A percentile compares a stretch with the other conserved stretches of the same genome.
phyloP scores from a whole-genome alignment of 2,113 vertebrate species.

The Carassius gibelio region DNA sequence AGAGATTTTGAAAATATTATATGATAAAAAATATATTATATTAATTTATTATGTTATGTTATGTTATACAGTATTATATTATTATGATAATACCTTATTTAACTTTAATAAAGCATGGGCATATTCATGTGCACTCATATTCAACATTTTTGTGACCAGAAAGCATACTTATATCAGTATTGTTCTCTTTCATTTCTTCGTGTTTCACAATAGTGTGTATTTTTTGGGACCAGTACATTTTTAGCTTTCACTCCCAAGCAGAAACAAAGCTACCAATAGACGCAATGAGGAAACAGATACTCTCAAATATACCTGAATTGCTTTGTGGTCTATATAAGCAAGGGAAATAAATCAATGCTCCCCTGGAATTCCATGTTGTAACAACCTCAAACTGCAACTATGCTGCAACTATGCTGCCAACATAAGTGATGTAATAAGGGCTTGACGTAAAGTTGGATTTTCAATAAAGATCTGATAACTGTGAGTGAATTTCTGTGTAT shows the following conservation, averaged over 20 bases:
- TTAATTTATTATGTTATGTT: too few species aligned
- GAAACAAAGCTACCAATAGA: not conserved
- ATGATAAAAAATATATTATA: not conserved
- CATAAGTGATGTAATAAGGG: not conserved
- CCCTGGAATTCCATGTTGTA: not conserved
- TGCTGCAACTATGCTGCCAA: not conserved
- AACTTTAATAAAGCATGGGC: too few species aligned
- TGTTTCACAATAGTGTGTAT: not conserved
- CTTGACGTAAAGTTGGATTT: not conserved
- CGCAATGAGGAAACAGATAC: not conserved
- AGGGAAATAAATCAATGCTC: not conserved
- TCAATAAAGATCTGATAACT: not conserved
- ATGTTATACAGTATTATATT: not conserved
- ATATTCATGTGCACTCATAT: not conserved
- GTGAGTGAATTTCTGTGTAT: not conserved
- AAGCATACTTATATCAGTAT: not conserved
- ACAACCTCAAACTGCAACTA: not conserved
- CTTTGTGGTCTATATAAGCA: not conserved
- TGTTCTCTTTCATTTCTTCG: not conserved
- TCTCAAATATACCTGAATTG: not conserved
- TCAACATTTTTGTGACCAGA: not conserved
- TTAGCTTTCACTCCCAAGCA: not conserved
- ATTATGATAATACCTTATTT: not conserved
- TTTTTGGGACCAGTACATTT: not conserved
- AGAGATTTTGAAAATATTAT: not conserved